Percentiles rank a stretch among this genome's conserved stretches.
Evolutionary conservation across 2,888 invertebrate species (phyloP).

Genomic region (Lucinisca nassula): DNA sequence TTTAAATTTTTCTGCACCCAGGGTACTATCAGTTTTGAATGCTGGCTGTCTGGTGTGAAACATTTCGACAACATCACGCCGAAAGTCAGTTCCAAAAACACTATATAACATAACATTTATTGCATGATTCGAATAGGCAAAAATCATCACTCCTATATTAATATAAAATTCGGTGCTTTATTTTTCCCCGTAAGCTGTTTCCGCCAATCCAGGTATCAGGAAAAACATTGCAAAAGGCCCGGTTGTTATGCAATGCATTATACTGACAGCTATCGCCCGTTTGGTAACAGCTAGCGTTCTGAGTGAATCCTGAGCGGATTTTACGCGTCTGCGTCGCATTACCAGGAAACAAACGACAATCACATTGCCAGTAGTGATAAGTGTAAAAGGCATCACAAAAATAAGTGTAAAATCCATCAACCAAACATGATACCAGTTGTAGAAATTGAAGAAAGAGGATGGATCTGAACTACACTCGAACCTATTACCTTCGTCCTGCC

Average conservation of each 20-base stretch:
- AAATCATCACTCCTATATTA: neutral
- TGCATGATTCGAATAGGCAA: neutral
- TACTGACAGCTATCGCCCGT: neutral
- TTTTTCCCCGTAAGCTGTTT: neutral
- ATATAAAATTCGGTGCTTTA: neutral
- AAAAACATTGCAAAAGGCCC: neutral
- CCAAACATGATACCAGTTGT: neutral
- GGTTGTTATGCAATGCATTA: neutral
- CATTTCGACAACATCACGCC: neutral
- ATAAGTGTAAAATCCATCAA: neutral
- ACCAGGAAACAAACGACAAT: neutral
- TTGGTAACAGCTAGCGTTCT: neutral
- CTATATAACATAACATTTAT: neutral
- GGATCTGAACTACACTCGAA: neutral
- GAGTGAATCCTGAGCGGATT: neutral
- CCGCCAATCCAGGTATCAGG: neutral
- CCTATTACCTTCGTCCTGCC: neutral
- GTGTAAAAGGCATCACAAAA: neutral
- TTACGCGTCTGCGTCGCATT: neutral
- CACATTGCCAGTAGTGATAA: neutral
- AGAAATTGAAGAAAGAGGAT: neutral
- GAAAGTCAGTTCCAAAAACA: neutral
- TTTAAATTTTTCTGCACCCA: no score
- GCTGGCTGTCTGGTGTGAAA: no score
- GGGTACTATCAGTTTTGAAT: no score